phyloP scores from a whole-genome alignment of 2,113 vertebrate species.

The Cinclus mexicanus region DNA sequence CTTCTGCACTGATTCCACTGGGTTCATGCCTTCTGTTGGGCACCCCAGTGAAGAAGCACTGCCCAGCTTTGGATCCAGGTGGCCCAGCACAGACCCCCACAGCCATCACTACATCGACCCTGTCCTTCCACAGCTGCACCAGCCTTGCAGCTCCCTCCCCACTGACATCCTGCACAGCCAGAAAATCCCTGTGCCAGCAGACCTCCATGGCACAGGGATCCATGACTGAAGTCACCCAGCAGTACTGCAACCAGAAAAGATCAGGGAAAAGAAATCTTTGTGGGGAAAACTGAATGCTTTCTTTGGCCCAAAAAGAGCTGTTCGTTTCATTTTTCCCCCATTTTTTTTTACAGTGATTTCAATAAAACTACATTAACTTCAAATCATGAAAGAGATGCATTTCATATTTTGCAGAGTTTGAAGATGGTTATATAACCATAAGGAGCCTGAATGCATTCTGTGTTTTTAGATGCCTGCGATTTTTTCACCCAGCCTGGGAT shows the following conservation, averaged over 20 bases:
- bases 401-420: not conserved
- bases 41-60: fast-evolving
- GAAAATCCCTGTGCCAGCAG: not conserved
- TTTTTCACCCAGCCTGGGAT: slow-evolving; percentile 26
- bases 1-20: not conserved
- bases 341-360: not conserved
- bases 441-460: not conserved
- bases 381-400: not conserved
- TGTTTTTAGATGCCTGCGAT: not conserved
- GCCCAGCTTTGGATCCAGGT: not conserved
- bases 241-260: not conserved
- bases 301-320: not conserved
- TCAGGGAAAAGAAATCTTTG: not conserved
- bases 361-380: not conserved
- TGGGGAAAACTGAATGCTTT: not conserved
- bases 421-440: not conserved
- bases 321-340: not conserved
- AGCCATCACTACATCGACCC: fast-evolving
- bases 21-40: not conserved
- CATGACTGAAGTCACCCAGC: not conserved
- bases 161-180: not conserved
- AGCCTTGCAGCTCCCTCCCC: not conserved
- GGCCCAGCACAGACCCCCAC: not conserved
- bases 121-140: not conserved
- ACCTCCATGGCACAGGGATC: not conserved